Evolutionary conservation across 2,888 invertebrate species (phyloP), one percentile per base, ranked within the genome.

Genomic region (Drosophila rellima): DNA sequence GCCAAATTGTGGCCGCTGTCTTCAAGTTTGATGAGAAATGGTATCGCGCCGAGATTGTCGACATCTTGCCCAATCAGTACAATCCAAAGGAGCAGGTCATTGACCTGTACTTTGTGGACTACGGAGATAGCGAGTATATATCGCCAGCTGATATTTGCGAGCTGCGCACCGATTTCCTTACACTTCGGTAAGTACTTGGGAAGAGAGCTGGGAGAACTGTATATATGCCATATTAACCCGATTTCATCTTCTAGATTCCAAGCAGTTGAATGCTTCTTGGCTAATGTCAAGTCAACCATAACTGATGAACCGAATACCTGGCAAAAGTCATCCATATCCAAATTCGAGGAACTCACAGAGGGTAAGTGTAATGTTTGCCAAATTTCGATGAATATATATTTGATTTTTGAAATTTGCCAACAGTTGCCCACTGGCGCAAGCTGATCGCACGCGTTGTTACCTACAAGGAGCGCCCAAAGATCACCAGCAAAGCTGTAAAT

Each of bases 211-310:
- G 7, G 26, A 2, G 6, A 23, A 23, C 0, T 23, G 23, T 23
- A 23, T 23, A 11, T 35, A 7, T 2, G 15, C 3, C 8, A n/a
- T 18, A 42, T n/a, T 42, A 20, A 33, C 3, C 5, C 2, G 18
- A 1, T 26, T n/a, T 18, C 1, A 31, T 15, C 5, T 20, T 61
- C 4, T 6, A 92, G 93, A 83, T 93, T 93, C 74, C 96, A 98
- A 94, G 98, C 98, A 0, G 95, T 98, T 91, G 97, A 98, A 92
- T 97, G 97, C 91, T 96, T 95, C 91, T 93, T 98, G 74, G 95
- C 96, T 6, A 95, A 95, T 66, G 94, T 97, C 7, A 94, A 95
- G 70, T 95, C 96, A 0, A 93, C 93, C 0, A 84, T 90, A n/a
- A 79, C 77, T 6, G 90, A 91, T 40, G 91, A 93, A 42, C 74